phyloP scores from a whole-genome alignment of 1,140 invertebrate species.

The Catajapyx aquilonaris region DNA sequence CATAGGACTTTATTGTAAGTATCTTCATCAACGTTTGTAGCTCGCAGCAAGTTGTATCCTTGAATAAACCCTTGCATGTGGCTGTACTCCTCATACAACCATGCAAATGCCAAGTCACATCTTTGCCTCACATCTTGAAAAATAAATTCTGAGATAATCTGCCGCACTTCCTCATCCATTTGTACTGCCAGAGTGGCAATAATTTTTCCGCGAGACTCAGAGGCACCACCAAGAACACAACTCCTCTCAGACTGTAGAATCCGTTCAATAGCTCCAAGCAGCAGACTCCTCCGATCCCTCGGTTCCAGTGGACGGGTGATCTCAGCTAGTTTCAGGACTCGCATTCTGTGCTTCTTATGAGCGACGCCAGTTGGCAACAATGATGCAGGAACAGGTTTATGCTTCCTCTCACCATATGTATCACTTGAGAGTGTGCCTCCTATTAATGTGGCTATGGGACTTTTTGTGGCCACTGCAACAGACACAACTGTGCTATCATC shows the following conservation, averaged over 20 bases:
- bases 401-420: no score
- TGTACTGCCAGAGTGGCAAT: slow-evolving; percentile 63
- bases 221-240: slow-evolving; percentile 40
- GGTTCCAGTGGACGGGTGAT: slow-evolving; percentile 55
- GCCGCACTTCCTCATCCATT: slow-evolving; percentile 50
- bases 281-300: slow-evolving; percentile 43
- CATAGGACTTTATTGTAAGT: slow-evolving; percentile 69
- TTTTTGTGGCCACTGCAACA: no score
- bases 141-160: slow-evolving; percentile 59
- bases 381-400: no score
- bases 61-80: slow-evolving; percentile 68
- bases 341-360: slow-evolving; percentile 38
- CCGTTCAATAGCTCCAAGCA: slow-evolving; percentile 48
- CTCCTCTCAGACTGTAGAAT: slow-evolving; percentile 57
- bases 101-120: slow-evolving; percentile 66
- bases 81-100: slow-evolving; percentile 88
- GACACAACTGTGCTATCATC: no score
- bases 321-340: slow-evolving; percentile 58
- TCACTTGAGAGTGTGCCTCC: no score
- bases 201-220: slow-evolving; percentile 44
- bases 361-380: no score
- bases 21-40: slow-evolving; percentile 42
- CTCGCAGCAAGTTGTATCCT: slow-evolving; percentile 34
- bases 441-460: no score
- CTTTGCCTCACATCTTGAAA: slow-evolving; percentile 60